Base-by-base conservation (phyloP, 2,113 vertebrate species). In the Crypturellus undulatus region DNA sequence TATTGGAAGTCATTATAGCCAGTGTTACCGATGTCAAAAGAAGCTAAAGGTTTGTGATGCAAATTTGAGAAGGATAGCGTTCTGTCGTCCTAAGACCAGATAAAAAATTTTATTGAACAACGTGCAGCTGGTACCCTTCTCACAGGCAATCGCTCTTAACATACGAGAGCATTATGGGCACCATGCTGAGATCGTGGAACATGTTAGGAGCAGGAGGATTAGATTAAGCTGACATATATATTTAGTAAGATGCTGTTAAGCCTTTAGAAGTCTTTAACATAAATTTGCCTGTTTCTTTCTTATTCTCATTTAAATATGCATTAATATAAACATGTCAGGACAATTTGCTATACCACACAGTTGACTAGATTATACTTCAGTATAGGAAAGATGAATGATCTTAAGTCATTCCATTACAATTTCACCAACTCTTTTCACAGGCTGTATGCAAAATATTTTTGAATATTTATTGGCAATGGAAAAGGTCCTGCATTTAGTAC, bases 211-310 rank as follows among this genome's bases (percentile, higher is more conserved):
- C 82, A 93, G 95, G 86, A 94, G 91, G 96, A 96, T 97, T 97
- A 96, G 91, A 82, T 95, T 97, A 97, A 96, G 95, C 94, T 96
- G 96, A 97, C 96, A 96, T 96, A 95, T 86, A 94, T 96, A 95
- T 93, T 96, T 96, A 96, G 93, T 97, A 96, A 92, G 89, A 96
- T 92, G 87, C 81, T 96, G 88, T 88, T 96, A 97, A 90, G 90
- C 88, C 76, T 94, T 95, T 96, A 95, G 95, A 96, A 96, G 94
- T 95, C 70, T 95, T 97, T 96, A 96, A 95, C 96, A 97, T 97
- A 96, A 96, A 96, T 97, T 97, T 96, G 84, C 77, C 94, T 96
- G 84, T 96, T 97, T 96, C 90, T 96, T 94, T 93, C 92, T 81
- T 91, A 89, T 92, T 94, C 90, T 96, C 62, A 96, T 96, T 97